phyloP scores from a whole-genome alignment of 2,888 invertebrate species.

The Pecten maximus region DNA sequence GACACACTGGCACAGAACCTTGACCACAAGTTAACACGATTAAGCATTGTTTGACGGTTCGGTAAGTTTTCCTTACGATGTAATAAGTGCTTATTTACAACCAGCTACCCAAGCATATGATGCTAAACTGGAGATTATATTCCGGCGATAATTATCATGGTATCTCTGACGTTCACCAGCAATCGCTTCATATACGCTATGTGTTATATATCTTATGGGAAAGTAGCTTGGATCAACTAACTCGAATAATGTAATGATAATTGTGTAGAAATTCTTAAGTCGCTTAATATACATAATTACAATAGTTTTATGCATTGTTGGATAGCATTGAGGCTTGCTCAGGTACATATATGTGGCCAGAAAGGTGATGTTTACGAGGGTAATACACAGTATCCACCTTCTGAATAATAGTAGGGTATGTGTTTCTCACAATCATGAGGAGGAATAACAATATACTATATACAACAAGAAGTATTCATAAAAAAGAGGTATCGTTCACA shows the following conservation, averaged over 20 bases:
- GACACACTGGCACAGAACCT: not conserved
- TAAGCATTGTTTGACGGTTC: not conserved
- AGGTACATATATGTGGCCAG: constrained; percentile 17
- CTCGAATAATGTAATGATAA: constrained; percentile 17
- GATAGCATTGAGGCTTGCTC: not conserved
- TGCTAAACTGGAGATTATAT: constrained; percentile 4
- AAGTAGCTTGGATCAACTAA: not conserved
- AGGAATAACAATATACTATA: not conserved
- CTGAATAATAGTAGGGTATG: not conserved
- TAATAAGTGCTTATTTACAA: constrained; percentile 33
- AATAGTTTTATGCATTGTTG: constrained; percentile 8
- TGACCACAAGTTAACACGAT: constrained; percentile 3
- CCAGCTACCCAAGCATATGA: constrained; percentile 15
- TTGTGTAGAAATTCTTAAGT: not conserved
- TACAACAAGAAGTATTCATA: not conserved
- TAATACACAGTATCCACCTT: not conserved
- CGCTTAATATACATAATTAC: not conserved
- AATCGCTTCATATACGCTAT: not conserved
- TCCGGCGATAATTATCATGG: constrained; percentile 7
- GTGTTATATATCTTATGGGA: not conserved
- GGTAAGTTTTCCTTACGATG: not conserved
- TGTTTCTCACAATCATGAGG: not conserved
- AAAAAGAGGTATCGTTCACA: not conserved
- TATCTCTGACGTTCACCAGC: not conserved
- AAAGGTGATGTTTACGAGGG: not conserved